phyloP scores from a whole-genome alignment of 2,113 vertebrate species.

The Ammospiza caudacuta region DNA sequence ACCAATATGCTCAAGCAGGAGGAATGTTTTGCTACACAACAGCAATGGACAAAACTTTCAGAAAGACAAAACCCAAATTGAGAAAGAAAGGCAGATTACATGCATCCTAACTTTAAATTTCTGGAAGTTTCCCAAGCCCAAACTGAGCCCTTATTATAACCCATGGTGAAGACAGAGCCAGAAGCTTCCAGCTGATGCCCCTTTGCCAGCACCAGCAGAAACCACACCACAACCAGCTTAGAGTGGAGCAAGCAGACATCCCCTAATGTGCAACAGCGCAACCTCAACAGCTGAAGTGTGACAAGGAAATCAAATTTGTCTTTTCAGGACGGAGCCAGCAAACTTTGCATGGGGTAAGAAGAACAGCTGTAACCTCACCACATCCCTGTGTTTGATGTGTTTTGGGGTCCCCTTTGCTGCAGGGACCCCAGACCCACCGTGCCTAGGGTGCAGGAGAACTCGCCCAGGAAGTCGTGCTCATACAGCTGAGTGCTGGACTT shows the following conservation, averaged over 20 bases:
- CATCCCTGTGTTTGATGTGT: not conserved
- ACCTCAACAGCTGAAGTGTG: not conserved
- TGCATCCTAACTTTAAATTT: not conserved
- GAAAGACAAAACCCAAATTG: not conserved
- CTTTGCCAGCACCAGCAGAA: not conserved
- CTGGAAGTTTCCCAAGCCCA: not conserved
- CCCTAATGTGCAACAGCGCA: fast-evolving
- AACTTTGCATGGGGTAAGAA: not conserved
- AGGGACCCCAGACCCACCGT: constrained; percentile 73
- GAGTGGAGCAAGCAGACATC: not conserved
- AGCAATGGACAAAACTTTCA: not conserved
- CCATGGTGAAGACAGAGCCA: not conserved
- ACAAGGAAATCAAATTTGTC: not conserved
- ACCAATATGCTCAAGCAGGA: not conserved
- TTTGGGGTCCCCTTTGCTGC: not conserved
- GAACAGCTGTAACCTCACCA: not conserved
- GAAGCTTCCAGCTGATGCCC: not conserved
- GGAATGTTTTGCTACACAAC: not conserved
- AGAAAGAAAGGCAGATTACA: not conserved
- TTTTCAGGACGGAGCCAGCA: not conserved
- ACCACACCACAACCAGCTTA: not conserved
- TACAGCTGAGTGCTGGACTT: constrained; percentile 92
- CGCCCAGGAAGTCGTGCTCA: constrained; percentile 95
- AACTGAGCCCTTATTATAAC: not conserved
- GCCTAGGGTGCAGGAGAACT: constrained; percentile 92